Conservation (phyloP, 2,797 vertebrate species). For the Pipistrellus kuhlii region DNA sequence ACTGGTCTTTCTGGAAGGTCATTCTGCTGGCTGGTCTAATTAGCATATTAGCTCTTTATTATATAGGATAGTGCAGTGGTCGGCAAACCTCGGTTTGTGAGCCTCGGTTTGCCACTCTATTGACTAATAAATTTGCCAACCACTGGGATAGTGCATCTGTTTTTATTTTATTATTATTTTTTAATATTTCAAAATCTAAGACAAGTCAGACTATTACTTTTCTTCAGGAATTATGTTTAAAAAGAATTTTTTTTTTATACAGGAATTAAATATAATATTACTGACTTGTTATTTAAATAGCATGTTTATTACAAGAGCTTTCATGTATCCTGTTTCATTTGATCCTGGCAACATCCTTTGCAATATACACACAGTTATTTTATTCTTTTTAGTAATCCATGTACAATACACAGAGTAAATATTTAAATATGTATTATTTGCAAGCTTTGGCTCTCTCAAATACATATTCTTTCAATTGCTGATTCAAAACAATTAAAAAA, state of each 20-base stretch:
- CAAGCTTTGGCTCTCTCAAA: neutral
- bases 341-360: slow-evolving; percentile 58
- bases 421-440: slow-evolving; percentile 45
- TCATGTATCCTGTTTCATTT: slow-evolving; percentile 45
- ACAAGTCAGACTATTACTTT: neutral
- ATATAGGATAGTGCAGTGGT: too few relatives aligned
- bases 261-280: slow-evolving; percentile 54
- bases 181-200: neutral
- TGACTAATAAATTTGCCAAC: too few relatives aligned
- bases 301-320: slow-evolving; percentile 60
- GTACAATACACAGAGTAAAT: slow-evolving; percentile 52
- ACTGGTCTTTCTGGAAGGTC: too few relatives aligned
- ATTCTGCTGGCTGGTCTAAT: too few relatives aligned
- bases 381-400: slow-evolving; percentile 60
- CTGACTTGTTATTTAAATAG: slow-evolving; percentile 46
- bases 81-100: too few relatives aligned
- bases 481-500: neutral
- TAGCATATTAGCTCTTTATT: too few relatives aligned
- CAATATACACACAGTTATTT: neutral
- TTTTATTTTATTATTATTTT: neutral
- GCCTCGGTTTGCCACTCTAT: too few relatives aligned
- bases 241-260: slow-evolving; percentile 25
- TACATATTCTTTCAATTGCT: neutral
- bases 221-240: neutral
- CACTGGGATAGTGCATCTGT: neutral